These are phyloP conservation scores for Glaucomys volans DNA, from an alignment of 2,113 vertebrate genomes.

Conservation along the genomic window DNA sequence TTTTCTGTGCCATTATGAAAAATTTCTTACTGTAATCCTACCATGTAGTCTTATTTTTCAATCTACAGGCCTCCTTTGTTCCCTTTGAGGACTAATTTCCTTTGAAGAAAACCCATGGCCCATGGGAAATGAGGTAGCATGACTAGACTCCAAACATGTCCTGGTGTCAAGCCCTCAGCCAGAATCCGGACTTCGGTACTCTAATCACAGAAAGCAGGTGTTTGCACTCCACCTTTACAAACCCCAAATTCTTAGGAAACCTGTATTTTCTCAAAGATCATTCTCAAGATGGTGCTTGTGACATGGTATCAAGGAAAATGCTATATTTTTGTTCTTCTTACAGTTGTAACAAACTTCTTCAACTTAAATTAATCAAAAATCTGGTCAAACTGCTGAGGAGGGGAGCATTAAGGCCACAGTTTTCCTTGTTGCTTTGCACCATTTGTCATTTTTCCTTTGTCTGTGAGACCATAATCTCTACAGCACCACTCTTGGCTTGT, in stretches of 20 bases:
- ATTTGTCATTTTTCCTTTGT: background rate
- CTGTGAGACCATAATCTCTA: background rate
- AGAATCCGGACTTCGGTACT: background rate
- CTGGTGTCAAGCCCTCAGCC: background rate
- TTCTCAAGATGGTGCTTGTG: background rate
- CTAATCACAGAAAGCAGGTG: background rate
- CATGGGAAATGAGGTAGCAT: background rate
- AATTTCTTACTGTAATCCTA: background rate
- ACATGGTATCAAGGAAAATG: background rate
- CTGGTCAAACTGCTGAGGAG: background rate
- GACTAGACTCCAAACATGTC: too few species aligned
- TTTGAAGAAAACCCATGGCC: background rate
- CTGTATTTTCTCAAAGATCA: background rate
- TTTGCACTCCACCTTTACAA: background rate
- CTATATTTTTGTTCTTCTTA: background rate
- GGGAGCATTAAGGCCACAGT: background rate
- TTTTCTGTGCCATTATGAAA: background rate
- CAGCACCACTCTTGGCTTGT: background rate
- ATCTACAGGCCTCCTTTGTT: background rate
- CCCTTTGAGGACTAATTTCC: background rate
- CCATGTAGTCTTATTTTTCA: background rate
- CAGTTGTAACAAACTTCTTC: background rate
- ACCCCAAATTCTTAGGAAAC: background rate
- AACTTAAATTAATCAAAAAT: background rate
- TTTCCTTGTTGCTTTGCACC: background rate